phyloP scores from a whole-genome alignment of 2,113 vertebrate genomes.

The Stictonetta naevosa region DNA sequence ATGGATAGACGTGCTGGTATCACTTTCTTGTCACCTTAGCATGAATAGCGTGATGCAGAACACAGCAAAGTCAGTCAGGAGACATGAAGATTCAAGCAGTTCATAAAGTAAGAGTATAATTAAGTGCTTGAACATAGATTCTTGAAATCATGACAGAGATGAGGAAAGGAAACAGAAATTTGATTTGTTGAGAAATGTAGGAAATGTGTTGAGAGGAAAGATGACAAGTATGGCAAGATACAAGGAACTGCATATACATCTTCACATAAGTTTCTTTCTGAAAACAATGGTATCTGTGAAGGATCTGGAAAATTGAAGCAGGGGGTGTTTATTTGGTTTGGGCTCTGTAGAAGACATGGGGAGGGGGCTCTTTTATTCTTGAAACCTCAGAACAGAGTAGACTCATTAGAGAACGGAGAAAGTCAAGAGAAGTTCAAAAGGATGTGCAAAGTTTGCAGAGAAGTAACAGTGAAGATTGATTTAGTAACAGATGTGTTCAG shows the following conservation, averaged over 20 bases:
- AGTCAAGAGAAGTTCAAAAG: conserved; percentile 5
- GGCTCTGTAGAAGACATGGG: not conserved
- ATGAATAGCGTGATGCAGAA: not conserved
- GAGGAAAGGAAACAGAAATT: not conserved
- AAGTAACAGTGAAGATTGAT: conserved; percentile 13
- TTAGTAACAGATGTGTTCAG: conserved; percentile 32
- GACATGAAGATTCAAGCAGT: not conserved
- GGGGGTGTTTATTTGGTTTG: not conserved
- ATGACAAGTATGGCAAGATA: not conserved
- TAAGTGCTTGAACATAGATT: not conserved
- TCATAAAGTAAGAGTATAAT: not conserved
- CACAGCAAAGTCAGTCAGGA: not conserved
- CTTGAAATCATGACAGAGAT: not conserved
- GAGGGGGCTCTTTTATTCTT: not conserved
- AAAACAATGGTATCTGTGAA: not conserved
- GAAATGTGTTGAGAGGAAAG: not conserved
- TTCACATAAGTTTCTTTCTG: not conserved
- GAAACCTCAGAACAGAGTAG: not conserved
- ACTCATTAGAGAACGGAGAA: not conserved
- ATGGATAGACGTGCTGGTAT: not conserved
- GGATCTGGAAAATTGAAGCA: not conserved
- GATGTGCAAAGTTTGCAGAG: not conserved
- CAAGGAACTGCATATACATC: not conserved
- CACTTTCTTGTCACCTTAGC: not conserved
- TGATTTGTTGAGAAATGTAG: not conserved